Base-by-base conservation (phyloP, 2,888 invertebrate genomes). In the Eupithecia subumbrata region DNA sequence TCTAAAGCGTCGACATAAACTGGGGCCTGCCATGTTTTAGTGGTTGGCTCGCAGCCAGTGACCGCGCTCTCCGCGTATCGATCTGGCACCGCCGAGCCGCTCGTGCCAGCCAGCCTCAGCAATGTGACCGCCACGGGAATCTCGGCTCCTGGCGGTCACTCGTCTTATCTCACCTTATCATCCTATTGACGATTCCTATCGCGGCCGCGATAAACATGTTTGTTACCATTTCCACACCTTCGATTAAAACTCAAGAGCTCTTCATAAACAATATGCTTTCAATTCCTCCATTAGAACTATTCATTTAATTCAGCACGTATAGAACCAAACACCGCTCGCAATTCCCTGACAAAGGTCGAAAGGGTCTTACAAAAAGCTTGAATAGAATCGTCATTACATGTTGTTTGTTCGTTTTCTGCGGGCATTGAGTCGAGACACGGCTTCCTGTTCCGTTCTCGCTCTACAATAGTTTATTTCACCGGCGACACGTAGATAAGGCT, bases 11-110 rank as follows among this genome's bases (percentile, higher is more conserved):
- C 84, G 83, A 82, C 84, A 83, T 87, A 86, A 89, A 88, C 82
- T 85, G 81, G 79, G 84, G 83, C 83, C 83, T 84, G 84, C 83
- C 84, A 83, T 85, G 88, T 89, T 89, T 90, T 87, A 89, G 87
- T 87, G 87, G 82, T 89, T 93, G 93, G 93, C 93, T 82, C 78
- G 64, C 74, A 82, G 92, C 93, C 93, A 93, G 89, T 85, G 80
- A 78, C 80, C 81, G 80, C 77, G 80, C 79, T 83, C 82, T 84
- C 82, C 78, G 81, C 78, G 83, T 88, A 87, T 90, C 86, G 88
- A 89, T 88, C 86, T 87, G 87, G 87, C 52, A 56, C n/a, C 52
- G 11, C 86, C 87, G 72, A 37, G 73, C 79, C 79, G 73, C 76
- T 80, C 72, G 64, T 75, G 76, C 76, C 77, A 78, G 78, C 67